These are phyloP conservation scores for Rhagologus leucostigma DNA, from an alignment of 2,113 vertebrate species.

Conservation along the genomic window DNA sequence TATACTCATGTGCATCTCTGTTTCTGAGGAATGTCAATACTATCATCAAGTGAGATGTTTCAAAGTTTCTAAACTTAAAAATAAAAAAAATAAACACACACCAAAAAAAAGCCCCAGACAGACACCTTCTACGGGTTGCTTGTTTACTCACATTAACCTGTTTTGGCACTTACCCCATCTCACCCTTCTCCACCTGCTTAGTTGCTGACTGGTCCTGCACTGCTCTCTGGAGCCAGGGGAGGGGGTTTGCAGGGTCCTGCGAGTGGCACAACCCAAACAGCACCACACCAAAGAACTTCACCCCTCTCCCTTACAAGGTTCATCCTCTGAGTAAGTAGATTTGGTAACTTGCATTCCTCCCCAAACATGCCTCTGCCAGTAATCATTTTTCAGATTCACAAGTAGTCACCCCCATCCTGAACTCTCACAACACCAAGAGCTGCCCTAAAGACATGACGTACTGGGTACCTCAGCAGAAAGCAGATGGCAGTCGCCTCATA, in stretches of 20 bases:
- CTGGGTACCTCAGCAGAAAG: background rate
- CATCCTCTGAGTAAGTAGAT: background rate
- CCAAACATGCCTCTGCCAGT: background rate
- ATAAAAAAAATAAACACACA: background rate
- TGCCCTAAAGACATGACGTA: rapidly evolving
- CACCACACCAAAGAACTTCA: background rate
- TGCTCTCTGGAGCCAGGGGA: background rate
- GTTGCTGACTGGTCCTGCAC: background rate
- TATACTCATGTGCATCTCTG: background rate
- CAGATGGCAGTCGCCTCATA: background rate
- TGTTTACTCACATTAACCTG: background rate
- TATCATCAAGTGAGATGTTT: background rate
- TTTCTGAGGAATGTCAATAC: background rate
- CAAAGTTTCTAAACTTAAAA: background rate
- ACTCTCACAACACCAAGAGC: background rate
- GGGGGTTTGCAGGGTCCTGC: rapidly evolving
- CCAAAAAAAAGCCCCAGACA: too few species aligned
- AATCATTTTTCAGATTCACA: background rate
- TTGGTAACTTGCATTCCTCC: background rate
- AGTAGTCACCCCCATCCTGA: background rate
- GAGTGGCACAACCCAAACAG: background rate
- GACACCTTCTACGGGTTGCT: background rate
- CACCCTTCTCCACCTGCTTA: background rate
- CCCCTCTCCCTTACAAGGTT: background rate
- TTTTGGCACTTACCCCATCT: background rate